A percentile compares a stretch with the other conserved stretches of the same genome.
Evolutionary conservation across 2,797 vertebrate genomes (phyloP).

Genomic region (Channa striata): DNA sequence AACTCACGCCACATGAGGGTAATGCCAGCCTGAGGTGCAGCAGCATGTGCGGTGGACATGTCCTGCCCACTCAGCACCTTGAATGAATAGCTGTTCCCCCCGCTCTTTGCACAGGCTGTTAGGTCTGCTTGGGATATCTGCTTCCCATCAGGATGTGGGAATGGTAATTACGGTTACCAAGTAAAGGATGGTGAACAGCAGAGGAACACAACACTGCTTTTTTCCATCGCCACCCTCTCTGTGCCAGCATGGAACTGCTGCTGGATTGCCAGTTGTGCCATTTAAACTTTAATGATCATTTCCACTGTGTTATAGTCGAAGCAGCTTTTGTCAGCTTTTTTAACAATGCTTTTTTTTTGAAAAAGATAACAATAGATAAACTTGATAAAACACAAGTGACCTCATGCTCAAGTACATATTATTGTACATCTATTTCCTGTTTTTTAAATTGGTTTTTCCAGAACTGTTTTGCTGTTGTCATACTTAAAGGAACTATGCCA

Average conservation of each 20-base stretch:
- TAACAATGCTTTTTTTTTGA: too few relatives aligned
- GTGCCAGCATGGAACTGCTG: conserved; percentile 39
- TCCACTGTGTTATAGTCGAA: conserved; percentile 4
- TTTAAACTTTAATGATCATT: conserved; percentile 25
- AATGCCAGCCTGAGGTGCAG: conserved; percentile 31
- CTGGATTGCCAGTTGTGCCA: conserved; percentile 42
- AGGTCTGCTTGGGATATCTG: conserved; percentile 61
- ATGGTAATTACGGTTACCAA: conserved; percentile 66
- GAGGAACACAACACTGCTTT: conserved; percentile 44
- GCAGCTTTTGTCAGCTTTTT: neutral
- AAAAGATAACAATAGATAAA: too few relatives aligned
- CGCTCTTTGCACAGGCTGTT: conserved; percentile 62
- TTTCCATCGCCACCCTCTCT: conserved; percentile 34
- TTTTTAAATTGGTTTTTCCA: too few relatives aligned
- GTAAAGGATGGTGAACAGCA: conserved; percentile 48
- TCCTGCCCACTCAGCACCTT: conserved; percentile 70
- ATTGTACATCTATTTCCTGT: too few relatives aligned
- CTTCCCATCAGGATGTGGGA: conserved; percentile 68
- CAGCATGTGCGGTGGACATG: conserved; percentile 46
- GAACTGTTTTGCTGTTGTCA: too few relatives aligned
- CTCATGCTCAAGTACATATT: too few relatives aligned
- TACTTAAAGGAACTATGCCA: too few relatives aligned
- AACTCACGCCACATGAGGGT: conserved; percentile 29
- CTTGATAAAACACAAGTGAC: too few relatives aligned
- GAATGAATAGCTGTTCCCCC: conserved; percentile 48